Conservation (phyloP, 2,888 invertebrate species). For the Acanthococcus lagerstroemiae region DNA sequence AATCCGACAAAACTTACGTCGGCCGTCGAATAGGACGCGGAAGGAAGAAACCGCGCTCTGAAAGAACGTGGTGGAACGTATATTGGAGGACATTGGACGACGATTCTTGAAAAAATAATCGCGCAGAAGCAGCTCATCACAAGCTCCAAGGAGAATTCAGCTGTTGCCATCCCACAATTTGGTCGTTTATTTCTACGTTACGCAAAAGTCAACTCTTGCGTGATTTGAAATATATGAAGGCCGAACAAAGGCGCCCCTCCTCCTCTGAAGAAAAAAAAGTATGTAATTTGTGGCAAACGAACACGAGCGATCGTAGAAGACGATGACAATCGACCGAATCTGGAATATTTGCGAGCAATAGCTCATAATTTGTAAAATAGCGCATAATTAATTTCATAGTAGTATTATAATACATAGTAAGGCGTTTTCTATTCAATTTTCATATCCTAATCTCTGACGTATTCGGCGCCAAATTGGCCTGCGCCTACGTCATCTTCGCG, state of each 20-base stretch:
- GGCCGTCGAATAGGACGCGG: background rate
- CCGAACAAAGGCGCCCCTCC: background rate
- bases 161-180: background rate
- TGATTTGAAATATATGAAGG: background rate
- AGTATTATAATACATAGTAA: too few relatives aligned
- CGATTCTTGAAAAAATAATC: background rate
- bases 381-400: too few relatives aligned
- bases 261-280: background rate
- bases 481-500: too few relatives aligned
- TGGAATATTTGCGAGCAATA: too few relatives aligned
- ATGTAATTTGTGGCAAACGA: too few relatives aligned
- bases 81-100: background rate
- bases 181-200: background rate
- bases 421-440: too few relatives aligned
- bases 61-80: background rate
- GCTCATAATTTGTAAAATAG: background rate
- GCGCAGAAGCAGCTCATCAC: background rate
- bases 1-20: background rate
- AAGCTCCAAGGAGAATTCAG: background rate
- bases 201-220: background rate
- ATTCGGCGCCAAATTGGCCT: too few relatives aligned
- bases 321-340: too few relatives aligned
- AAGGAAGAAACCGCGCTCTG: background rate
- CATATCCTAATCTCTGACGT: too few relatives aligned
- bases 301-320: too few relatives aligned